phyloP scores from a whole-genome alignment of 1,140 invertebrate species.

The Drosophila serrata region DNA sequence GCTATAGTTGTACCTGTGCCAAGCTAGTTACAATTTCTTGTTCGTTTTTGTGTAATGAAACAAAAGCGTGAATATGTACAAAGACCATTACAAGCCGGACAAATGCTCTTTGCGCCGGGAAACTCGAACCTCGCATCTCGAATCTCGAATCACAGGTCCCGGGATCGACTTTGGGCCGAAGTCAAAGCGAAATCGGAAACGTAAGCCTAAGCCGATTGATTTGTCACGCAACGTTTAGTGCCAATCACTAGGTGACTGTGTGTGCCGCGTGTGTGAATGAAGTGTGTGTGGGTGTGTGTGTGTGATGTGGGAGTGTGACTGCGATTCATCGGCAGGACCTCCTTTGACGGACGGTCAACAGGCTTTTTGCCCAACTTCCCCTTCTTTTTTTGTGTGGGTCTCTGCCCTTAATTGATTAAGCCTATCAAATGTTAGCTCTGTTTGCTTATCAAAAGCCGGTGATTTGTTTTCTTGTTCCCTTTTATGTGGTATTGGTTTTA shows the following conservation, averaged over 20 bases:
- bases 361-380: conserved; percentile 16
- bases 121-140: conserved; percentile 1
- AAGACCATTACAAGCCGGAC: conserved; percentile 27
- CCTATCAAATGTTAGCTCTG: conserved; percentile 65
- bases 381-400: conserved; percentile 18
- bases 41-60: conserved; percentile 33
- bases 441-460: conserved; percentile 29
- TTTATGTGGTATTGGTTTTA: conserved; percentile 35
- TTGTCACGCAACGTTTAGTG: conserved; percentile 78
- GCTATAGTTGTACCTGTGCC: conserved; percentile 51
- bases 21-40: conserved; percentile 31
- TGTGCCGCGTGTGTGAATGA: conserved; percentile 24
- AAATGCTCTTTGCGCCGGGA: conserved; percentile 28
- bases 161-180: conserved; percentile 25
- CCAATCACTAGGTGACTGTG: conserved; percentile 55
- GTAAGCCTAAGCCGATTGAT: conserved; percentile 81
- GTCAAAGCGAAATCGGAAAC: conserved; percentile 47
- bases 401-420: conserved; percentile 75
- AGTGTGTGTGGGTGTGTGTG: conserved; percentile 2
- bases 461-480: conserved; percentile 37
- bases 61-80: conserved; percentile 63
- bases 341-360: conserved; percentile 46
- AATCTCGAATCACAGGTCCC: conserved; percentile 15
- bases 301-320: conserved; percentile 11
- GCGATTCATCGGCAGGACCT: conserved; percentile 24